phyloP scores from a whole-genome alignment of 2,888 invertebrate genomes.

The Acrobeloides nanus region DNA sequence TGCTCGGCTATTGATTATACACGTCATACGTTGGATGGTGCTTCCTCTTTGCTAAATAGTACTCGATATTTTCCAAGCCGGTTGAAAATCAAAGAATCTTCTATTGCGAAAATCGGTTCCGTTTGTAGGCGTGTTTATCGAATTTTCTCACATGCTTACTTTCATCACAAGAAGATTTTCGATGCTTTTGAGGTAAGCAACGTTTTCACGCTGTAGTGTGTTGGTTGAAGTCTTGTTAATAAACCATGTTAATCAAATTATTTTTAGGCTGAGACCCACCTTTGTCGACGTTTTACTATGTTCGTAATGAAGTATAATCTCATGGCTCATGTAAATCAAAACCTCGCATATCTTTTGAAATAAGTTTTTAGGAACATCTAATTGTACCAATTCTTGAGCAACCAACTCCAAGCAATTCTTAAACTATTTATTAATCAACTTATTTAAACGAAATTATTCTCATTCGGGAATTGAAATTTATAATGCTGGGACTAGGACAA shows the following conservation, averaged over 20 bases:
- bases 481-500: too few species aligned
- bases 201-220: neutral
- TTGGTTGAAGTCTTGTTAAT: neutral
- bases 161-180: slow-evolving; percentile 90
- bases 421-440: too few species aligned
- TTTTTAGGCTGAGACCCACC: slow-evolving; percentile 73
- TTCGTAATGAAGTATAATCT: slow-evolving; percentile 97
- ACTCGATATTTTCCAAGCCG: slow-evolving; percentile 99
- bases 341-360: too few species aligned
- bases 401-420: too few species aligned
- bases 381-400: slow-evolving; percentile 78
- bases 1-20: slow-evolving; percentile 99
- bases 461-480: too few species aligned
- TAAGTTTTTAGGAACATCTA: too few species aligned
- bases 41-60: slow-evolving; percentile 93
- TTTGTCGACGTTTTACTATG: slow-evolving; percentile 87
- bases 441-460: too few species aligned
- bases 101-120: slow-evolving; percentile 93
- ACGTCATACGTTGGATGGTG: slow-evolving; percentile 93
- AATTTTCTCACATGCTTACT: slow-evolving; percentile 98
- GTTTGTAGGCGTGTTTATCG: slow-evolving; percentile 96
- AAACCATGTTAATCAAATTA: neutral
- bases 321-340: slow-evolving; percentile 93
- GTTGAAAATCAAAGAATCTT: slow-evolving; percentile 96
- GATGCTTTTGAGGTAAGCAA: slow-evolving; percentile 79